Conservation (phyloP, 2,888 invertebrate species). For the Sminthurides aquaticus region DNA sequence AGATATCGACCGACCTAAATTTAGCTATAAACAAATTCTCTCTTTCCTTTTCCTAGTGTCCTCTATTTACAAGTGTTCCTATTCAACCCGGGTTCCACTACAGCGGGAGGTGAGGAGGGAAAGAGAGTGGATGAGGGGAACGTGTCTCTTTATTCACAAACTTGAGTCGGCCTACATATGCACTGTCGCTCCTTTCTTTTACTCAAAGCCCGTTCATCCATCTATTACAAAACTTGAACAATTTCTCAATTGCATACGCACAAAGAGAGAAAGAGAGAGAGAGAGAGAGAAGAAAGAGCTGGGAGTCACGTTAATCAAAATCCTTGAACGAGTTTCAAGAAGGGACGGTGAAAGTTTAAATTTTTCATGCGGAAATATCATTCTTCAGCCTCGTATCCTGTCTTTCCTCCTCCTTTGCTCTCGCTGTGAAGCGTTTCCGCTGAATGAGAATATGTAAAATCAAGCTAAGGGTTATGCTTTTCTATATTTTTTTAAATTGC, state of each 20-base stretch:
- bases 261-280: no score
- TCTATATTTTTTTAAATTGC: neutral
- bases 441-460: no score
- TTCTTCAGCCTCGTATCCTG: neutral
- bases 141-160: no score
- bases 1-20: conserved; percentile 27
- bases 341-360: neutral
- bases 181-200: no score
- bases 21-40: conserved; percentile 22
- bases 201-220: no score
- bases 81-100: neutral
- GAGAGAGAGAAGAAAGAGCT: no score
- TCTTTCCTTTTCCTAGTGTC: neutral
- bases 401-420: neutral
- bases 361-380: neutral
- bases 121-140: no score
- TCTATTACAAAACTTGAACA: no score
- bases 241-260: neutral
- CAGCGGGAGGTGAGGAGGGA: no score
- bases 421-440: neutral
- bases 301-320: neutral
- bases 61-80: neutral
- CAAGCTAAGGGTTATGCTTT: no score
- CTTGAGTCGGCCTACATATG: no score
- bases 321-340: neutral